Evolutionary conservation across 2,888 invertebrate genomes (phyloP), one percentile per base, ranked within the genome.

Genomic region (Drosophila barbarae): DNA sequence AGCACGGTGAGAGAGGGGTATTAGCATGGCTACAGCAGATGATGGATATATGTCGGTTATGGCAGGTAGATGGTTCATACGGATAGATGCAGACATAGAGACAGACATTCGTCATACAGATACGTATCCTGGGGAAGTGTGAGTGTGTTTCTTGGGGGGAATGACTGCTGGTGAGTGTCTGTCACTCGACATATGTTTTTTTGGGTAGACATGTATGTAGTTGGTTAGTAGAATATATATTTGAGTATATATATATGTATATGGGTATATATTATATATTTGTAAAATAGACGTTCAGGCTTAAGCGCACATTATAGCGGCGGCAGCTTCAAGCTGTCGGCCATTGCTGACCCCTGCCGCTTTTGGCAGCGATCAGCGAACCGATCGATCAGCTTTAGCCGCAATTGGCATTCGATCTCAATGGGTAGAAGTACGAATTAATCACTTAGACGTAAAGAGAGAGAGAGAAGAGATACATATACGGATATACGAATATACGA

Each of bases 231-330:
- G 44, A 63, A 32, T 55, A 71, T 65, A 51, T 60, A 69, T 67
- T 60, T 46, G 42, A 30, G 47, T 67, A 71, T 67, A 56, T 46
- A 35, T 44, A 39, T 55, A 53, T 67, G 54, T 46, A 35, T 44
- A 39, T 55, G 50, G 0, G 3, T 51, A 32, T 21, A 47, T 21
- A 18, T 12, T 55, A 35, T 46, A 23, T 26, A 32, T 54, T 42
- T 51, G 41, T 49, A 58, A 57, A 57, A 66, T 44, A 66, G 50
- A 69, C 59, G 69, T 51, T 65, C 68, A 56, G 57, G 68, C 39
- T 51, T 41, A 52, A 79, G 84, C 84, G 82, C 84, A 71, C 63
- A 73, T 12, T 81, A 84, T 23, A 23, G 81, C 84, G 70, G 59
- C 71, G 50, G 50, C 52, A 58, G 55, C 39, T 49, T 50, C 52